Conservation (phyloP, 2,888 invertebrate genomes). For the Napeogenes inachia region DNA sequence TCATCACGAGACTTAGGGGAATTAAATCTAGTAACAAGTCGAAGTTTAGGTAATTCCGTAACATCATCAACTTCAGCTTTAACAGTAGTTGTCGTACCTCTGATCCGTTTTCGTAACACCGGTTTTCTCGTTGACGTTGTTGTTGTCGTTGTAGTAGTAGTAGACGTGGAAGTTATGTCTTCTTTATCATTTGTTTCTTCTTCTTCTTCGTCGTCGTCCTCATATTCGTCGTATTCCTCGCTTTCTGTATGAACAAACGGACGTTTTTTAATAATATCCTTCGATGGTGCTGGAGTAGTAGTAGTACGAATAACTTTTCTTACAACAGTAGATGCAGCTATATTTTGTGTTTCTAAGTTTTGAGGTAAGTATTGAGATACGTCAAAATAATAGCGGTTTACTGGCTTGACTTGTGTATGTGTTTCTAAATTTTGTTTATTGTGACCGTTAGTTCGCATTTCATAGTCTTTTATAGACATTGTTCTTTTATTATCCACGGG, state of each 20-base stretch:
- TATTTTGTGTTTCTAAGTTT: conserved; percentile 39
- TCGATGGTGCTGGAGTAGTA: conserved; percentile 30
- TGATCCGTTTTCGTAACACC: conserved; percentile 39
- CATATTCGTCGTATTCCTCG: conserved; percentile 32
- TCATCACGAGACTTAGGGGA: conserved; percentile 39
- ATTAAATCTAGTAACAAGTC: conserved; percentile 56
- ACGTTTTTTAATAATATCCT: conserved; percentile 15
- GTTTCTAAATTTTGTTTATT: conserved; percentile 21
- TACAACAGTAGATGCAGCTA: conserved; percentile 47
- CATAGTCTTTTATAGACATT: conserved; percentile 55
- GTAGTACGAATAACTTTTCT: conserved; percentile 40
- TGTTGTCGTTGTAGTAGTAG: conserved; percentile 33
- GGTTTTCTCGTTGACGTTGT: conserved; percentile 46
- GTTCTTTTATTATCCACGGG: conserved; percentile 56
- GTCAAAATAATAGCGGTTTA: conserved; percentile 40
- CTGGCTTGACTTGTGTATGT: conserved; percentile 11
- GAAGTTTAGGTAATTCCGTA: conserved; percentile 40
- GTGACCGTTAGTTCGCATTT: conserved; percentile 38
- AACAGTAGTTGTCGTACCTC: conserved; percentile 34
- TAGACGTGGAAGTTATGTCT: conserved; percentile 35
- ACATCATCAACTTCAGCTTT: conserved; percentile 35
- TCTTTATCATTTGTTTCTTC: conserved; percentile 44
- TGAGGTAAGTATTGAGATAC: conserved; percentile 44
- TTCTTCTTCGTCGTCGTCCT: conserved; percentile 48
- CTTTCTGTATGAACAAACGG: conserved; percentile 9